Evolutionary conservation across 2,888 invertebrate genomes (phyloP), one percentile per base, ranked within the genome.

Genomic region (Dysmachus trigonus): DNA sequence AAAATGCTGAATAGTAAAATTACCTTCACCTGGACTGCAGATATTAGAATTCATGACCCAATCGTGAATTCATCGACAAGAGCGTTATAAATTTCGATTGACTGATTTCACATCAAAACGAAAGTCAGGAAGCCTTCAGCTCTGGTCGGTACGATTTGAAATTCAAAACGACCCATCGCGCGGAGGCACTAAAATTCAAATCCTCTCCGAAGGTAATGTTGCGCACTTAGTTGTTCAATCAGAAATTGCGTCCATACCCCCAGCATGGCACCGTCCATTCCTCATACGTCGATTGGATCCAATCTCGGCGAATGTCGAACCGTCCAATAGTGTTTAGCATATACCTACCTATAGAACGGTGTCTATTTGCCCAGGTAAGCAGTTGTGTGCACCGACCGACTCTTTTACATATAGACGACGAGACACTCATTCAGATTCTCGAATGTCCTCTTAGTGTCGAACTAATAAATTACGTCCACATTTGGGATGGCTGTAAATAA

Each of bases 401-500:
- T 51, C 7, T 5, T 62, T 62, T 62, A 62, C 62, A 62, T 62
- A 62, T 1, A 62, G 62, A 18, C 62, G 38, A 33, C n/a, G n/a
- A n/a, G n/a, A n/a, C 2, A 41, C 38, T 76, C 38, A 76, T 76
- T 76, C 76, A 76, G 41, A 79, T 79, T 79, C 79, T 79, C 51
- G 47, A 22, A 62, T 62, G 71, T 62, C 71, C 71, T 22, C 71
- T 82, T 62, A 62, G 71, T 71, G 62, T 62, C 82, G 82, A 35
- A 82, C 35, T 35, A 82, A 82, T 82, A 82, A 82, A 82, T 82
- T 82, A 71, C 33, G 27, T 33, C 82, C 82, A n/a, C 82, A 82
- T 82, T 82, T 82, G 82, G 82, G 62, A 82, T 82, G 71, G 33
- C 62, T 82, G 47, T 82, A 82, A 82, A 82, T 82, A 82, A 82